phyloP scores from a whole-genome alignment of 2,113 vertebrate species.

The Neopipo cinnamomea region DNA sequence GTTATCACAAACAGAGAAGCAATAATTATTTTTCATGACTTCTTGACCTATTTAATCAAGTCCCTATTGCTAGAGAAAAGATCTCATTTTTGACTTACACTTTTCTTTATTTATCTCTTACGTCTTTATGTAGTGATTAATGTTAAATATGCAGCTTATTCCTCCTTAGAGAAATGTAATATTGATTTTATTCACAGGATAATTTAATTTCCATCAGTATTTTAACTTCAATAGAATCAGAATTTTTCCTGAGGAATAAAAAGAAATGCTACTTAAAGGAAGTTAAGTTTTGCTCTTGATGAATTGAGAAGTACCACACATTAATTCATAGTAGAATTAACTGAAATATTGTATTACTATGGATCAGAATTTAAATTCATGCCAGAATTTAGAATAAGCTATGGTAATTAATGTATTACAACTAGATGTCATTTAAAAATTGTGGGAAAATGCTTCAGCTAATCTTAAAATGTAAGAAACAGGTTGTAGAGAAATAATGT shows the following conservation, averaged over 20 bases:
- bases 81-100: not conserved
- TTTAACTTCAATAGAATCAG: not conserved
- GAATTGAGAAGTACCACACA: not conserved
- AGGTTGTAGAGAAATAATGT: not conserved
- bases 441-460: not conserved
- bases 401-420: not conserved
- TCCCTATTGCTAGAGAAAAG: not conserved
- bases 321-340: not conserved
- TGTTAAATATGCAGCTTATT: not conserved
- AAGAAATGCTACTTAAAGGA: not conserved
- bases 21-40: not conserved
- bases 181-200: slow-evolving; percentile 4
- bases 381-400: not conserved
- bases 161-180: not conserved
- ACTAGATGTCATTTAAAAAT: not conserved
- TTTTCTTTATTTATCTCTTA: slow-evolving; percentile 4
- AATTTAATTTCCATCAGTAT: slow-evolving; percentile 24
- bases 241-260: not conserved
- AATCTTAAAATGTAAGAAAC: not conserved
- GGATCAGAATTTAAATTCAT: not conserved
- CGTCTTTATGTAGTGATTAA: slow-evolving; percentile 2
- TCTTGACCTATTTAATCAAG: not conserved
- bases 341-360: not conserved
- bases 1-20: not conserved
- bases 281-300: not conserved